These are phyloP conservation scores for Whitmania pigra DNA, from an alignment of 1,140 invertebrate genomes.

Conservation along the genomic window DNA sequence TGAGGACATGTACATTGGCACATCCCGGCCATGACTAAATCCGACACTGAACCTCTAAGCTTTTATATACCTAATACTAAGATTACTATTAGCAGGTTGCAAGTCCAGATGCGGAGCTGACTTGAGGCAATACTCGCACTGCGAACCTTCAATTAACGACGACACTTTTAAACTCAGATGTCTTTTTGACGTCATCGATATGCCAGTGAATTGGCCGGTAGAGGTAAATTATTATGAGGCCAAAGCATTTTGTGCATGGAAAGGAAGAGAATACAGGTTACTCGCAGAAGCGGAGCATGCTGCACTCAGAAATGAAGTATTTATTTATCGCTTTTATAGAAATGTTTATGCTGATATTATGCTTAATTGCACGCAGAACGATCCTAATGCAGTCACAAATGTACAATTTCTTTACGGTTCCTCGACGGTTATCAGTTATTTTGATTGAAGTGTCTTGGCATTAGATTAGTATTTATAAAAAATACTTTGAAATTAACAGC, in stretches of 20 bases:
- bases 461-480: constrained; percentile 11
- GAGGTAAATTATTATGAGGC: constrained; percentile 42
- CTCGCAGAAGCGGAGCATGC: constrained; percentile 37
- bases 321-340: neutral
- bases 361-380: neutral
- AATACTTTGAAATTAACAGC: constrained; percentile 29
- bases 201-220: constrained; percentile 40
- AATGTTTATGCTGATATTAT: neutral
- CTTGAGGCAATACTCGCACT: constrained; percentile 29
- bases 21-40: too few relatives aligned
- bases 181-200: constrained; percentile 38
- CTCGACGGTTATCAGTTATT: neutral
- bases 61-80: neutral
- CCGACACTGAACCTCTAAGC: too few relatives aligned
- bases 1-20: too few relatives aligned
- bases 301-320: constrained; percentile 31
- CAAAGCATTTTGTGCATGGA: constrained; percentile 40
- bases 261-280: constrained; percentile 34
- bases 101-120: constrained; percentile 37
- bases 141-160: constrained; percentile 18
- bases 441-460: neutral
- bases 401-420: neutral
- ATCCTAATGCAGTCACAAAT: neutral
- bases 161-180: constrained; percentile 32
- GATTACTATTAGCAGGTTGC: constrained; percentile 31